Base-by-base conservation (phyloP, 1,140 invertebrate species). In the Drosophila sproati region DNA sequence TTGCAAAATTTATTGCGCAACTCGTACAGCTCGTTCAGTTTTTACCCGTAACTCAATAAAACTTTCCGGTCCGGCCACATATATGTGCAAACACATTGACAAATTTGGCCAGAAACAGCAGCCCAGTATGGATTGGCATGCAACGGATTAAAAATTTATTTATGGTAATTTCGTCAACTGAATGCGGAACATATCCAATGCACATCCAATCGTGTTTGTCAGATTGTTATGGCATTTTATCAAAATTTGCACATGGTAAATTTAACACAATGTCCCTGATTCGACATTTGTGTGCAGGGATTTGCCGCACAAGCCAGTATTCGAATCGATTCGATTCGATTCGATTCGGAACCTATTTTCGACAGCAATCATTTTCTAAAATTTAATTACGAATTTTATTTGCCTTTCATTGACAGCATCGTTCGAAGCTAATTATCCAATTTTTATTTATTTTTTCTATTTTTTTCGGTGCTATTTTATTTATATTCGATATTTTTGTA, bases 341-440 rank as follows among this genome's bases (percentile, higher is more conserved):
- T 72, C 72, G 56, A 60, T 60, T 35, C 20, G 8, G 5, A 4
- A 7, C n/a, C 10, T 61, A 71, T 71, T 63, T 66, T 29, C 20
- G 41, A 20, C 34, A 10, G 12, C 51, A 3, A 32, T 29, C 48
- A 55, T 41, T 45, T 28, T 32, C 48, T 1, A 48, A 57, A 87
- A 89, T 85, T 77, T 83, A 88, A 89, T 88, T 89, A 88, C 75
- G 73, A 78, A 78, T 85, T 81, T 88, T 70, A 66, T 60, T 68
- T 63, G 47, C 69, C 12, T 68, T 72, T 80, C 72, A 89, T 89
- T 80, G 73, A 90, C 67, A 76, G 64, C 70, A 20, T 45, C 45
- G 7, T 20, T 43, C 35, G 37, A 48, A 66, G 57, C 62, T 71
- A 78, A 88, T 87, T 80, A 79, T 72, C 41, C 47, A 72, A 64